Conservation (phyloP, 2,888 invertebrate genomes). For the Epinotia brunnichana region DNA sequence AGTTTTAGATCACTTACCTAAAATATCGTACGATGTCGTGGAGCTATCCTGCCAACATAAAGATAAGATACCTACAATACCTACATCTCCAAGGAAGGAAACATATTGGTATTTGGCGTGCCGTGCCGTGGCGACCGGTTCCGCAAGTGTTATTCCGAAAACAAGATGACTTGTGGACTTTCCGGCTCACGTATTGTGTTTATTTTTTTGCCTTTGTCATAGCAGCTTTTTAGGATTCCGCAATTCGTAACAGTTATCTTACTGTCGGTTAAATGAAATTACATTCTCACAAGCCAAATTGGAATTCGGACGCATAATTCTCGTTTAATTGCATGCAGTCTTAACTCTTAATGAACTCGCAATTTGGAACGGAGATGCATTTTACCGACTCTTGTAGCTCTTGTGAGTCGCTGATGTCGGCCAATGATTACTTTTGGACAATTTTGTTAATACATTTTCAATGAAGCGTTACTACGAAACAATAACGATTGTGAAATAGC, state of each 20-base stretch:
- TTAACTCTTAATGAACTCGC: slow-evolving; percentile 33
- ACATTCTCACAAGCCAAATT: slow-evolving; percentile 23
- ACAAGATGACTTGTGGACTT: slow-evolving; percentile 77
- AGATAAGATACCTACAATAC: too few species aligned
- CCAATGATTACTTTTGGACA: neutral
- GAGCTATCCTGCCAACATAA: neutral
- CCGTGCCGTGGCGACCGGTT: slow-evolving; percentile 69
- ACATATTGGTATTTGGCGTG: slow-evolving; percentile 79
- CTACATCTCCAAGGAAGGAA: slow-evolving; percentile 75
- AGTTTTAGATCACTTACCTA: neutral
- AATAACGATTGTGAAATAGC: too few species aligned
- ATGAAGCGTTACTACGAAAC: neutral
- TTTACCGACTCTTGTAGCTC: slow-evolving; percentile 14
- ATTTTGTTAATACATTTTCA: neutral
- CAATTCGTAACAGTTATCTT: slow-evolving; percentile 10
- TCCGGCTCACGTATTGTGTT: slow-evolving; percentile 67
- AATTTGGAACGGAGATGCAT: slow-evolving; percentile 33
- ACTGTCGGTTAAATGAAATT: slow-evolving; percentile 39
- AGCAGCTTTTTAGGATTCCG: slow-evolving; percentile 42
- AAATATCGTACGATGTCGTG: neutral
- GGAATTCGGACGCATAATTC: slow-evolving; percentile 34
- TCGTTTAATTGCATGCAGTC: slow-evolving; percentile 25
- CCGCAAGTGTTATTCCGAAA: slow-evolving; percentile 82
- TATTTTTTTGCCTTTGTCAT: slow-evolving; percentile 50
- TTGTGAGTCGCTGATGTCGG: neutral